Conservation (phyloP, 1,140 invertebrate genomes). For the Elymnias hypermnestra region DNA sequence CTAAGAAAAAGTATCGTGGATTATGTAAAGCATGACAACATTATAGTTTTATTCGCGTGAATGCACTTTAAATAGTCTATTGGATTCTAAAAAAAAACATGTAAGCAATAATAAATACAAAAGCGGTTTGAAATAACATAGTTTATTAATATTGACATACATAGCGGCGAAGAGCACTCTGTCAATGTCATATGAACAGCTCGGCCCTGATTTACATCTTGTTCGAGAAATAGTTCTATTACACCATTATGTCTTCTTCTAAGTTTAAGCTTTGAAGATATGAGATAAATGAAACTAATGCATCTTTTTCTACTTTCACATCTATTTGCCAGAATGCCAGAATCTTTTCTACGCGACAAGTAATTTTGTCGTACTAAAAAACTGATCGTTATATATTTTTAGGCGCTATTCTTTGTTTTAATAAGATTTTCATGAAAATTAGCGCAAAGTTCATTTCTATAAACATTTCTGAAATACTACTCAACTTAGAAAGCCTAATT, state of each 20-base stretch:
- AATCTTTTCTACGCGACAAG: no score
- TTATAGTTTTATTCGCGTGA: no score
- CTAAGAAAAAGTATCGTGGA: no score
- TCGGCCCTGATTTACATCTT: conserved; percentile 22
- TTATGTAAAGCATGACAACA: no score
- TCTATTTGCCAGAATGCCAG: no score
- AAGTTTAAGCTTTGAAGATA: conserved; percentile 1
- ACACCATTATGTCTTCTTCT: conserved; percentile 14
- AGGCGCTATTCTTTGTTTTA: no score
- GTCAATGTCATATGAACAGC: conserved; percentile 21
- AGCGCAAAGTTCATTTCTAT: no score
- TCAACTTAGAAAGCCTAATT: no score
- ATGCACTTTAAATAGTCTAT: not conserved
- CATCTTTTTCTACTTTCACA: not conserved
- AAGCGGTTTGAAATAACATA: conserved; percentile 15
- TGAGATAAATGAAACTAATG: conserved; percentile 2
- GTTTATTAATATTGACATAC: conserved; percentile 24
- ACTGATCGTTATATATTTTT: no score
- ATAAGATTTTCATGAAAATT: no score
- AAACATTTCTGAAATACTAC: no score
- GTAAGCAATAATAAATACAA: conserved; percentile 17
- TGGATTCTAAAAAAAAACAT: conserved; percentile 7
- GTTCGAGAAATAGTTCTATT: conserved; percentile 19
- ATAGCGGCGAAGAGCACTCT: conserved; percentile 20
- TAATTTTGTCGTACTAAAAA: no score